phyloP scores from a whole-genome alignment of 2,888 invertebrate genomes.

The Athripsodes cinereus region DNA sequence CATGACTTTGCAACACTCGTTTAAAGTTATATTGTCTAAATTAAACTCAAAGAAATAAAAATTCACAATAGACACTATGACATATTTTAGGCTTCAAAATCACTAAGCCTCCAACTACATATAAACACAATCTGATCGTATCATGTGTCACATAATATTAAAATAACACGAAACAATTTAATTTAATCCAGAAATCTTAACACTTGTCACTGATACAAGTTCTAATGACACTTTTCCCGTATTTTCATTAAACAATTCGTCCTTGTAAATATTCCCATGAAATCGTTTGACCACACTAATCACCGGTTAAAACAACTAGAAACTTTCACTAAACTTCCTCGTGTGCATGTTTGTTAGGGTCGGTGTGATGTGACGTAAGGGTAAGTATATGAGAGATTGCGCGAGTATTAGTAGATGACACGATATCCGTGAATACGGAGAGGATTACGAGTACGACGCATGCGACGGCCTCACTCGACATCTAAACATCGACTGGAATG shows the following conservation, averaged over 20 bases:
- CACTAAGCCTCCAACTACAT: neutral
- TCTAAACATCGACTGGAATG: conserved; percentile 44
- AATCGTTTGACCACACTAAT: neutral
- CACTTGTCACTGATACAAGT: neutral
- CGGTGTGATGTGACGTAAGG: conserved; percentile 18
- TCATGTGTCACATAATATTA: neutral
- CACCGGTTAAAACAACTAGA: conserved; percentile 6
- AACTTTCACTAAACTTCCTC: conserved; percentile 4
- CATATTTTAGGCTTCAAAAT: neutral
- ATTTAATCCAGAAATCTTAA: too few relatives aligned
- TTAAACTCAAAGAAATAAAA: neutral
- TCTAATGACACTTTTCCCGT: neutral
- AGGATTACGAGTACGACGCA: neutral
- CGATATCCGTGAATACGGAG: conserved; percentile 5
- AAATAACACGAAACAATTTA: conserved; percentile 2
- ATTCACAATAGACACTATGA: neutral
- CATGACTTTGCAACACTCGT: conserved; percentile 9
- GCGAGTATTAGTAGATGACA: conserved; percentile 13
- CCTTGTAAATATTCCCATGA: neutral
- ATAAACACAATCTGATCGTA: neutral
- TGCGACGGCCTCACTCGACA: conserved; percentile 11
- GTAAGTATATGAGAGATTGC: conserved; percentile 9
- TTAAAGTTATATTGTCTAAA: neutral
- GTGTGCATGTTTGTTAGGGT: neutral
- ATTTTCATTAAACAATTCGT: neutral